Evolutionary conservation across 1,140 invertebrate genomes (phyloP).

Genomic region (Ips typographus): DNA sequence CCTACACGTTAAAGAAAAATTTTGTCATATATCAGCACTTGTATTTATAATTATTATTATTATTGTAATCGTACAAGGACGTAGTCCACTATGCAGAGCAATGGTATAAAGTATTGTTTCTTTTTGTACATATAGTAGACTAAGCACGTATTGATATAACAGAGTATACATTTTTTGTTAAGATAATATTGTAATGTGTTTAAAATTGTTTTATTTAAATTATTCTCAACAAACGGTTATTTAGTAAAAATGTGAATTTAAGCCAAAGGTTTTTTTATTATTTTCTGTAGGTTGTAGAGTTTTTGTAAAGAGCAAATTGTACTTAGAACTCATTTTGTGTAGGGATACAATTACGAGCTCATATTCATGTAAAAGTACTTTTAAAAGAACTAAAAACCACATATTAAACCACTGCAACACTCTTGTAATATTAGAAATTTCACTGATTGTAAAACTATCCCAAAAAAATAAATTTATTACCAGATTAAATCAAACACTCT

Average conservation of each 20-base stretch:
- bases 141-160: too few species aligned
- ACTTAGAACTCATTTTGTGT: too few species aligned
- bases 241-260: slow-evolving; percentile 27
- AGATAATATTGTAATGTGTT: slow-evolving; percentile 2
- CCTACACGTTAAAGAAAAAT: slow-evolving; percentile 39
- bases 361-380: neutral
- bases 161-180: slow-evolving; percentile 11
- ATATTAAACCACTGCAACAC: slow-evolving; percentile 28
- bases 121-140: too few species aligned
- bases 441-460: slow-evolving; percentile 35
- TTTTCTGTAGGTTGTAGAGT: neutral
- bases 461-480: slow-evolving; percentile 36
- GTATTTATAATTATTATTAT: slow-evolving; percentile 21
- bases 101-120: too few species aligned
- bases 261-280: slow-evolving; percentile 34
- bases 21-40: slow-evolving; percentile 38
- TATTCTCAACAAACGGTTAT: slow-evolving; percentile 18
- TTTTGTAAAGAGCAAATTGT: too few species aligned
- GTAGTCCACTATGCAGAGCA: too few species aligned
- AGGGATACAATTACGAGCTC: neutral
- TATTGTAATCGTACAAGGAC: neutral
- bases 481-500: neutral
- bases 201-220: slow-evolving; percentile 14
- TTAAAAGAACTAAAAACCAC: slow-evolving; percentile 10
- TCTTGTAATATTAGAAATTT: slow-evolving; percentile 35